These are phyloP conservation scores for Lacerta agilis DNA, from an alignment of 2,797 vertebrate species.

Conservation along the genomic window DNA sequence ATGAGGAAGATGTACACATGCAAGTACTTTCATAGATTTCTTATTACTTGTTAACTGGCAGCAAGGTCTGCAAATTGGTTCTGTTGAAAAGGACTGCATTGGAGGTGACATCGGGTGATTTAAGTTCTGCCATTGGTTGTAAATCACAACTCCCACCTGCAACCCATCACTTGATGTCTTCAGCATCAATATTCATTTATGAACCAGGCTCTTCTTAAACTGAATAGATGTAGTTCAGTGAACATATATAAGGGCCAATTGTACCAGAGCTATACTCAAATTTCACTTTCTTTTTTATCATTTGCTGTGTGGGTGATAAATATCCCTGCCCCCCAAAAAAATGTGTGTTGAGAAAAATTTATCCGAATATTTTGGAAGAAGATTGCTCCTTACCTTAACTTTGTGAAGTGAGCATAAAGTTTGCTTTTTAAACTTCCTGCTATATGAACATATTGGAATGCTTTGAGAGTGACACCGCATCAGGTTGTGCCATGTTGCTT, in stretches of 20 bases:
- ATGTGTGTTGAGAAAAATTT: no score
- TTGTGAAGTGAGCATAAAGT: no score
- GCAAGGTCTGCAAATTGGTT: neutral
- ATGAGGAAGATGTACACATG: neutral
- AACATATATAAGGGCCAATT: neutral
- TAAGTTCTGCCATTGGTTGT: neutral
- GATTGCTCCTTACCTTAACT: no score
- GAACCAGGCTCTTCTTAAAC: neutral
- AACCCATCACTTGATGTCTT: neutral
- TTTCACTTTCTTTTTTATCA: no score
- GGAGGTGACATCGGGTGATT: neutral
- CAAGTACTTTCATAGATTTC: neutral
- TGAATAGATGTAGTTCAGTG: neutral
- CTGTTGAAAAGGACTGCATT: neutral
- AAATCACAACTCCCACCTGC: neutral
- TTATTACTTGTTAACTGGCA: neutral
- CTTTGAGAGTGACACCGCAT: no score
- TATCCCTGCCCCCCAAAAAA: no score
- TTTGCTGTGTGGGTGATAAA: no score
- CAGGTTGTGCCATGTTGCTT: no score
- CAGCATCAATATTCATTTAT: neutral
- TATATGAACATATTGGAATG: no score
- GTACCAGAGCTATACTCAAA: neutral
- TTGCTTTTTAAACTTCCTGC: no score
- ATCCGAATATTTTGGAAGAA: no score